These are phyloP conservation scores for Oreochromis tanganicae DNA, from an alignment of 2,113 vertebrate species.

Conservation along the genomic window DNA sequence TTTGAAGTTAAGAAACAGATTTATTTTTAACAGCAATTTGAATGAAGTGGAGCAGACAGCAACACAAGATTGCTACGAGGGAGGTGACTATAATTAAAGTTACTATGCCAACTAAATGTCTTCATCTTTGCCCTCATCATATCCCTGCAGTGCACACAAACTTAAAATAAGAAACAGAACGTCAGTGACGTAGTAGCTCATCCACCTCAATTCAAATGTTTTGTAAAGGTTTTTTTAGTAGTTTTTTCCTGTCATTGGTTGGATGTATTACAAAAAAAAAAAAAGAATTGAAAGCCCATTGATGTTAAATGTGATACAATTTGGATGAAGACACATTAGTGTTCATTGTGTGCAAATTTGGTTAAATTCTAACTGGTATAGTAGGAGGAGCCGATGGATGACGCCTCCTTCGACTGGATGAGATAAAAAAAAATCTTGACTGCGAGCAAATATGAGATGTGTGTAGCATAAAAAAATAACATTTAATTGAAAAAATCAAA, in stretches of 20 bases:
- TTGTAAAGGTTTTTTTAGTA: not conserved
- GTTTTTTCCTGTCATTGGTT: not conserved
- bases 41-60: slow-evolving; percentile 1
- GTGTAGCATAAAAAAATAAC: not conserved
- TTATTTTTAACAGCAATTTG: slow-evolving; percentile 33
- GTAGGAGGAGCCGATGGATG: not conserved
- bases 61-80: not conserved
- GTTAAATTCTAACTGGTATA: not conserved
- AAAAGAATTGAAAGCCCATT: not conserved
- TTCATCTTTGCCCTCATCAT: slow-evolving; percentile 10
- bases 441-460: not conserved
- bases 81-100: slow-evolving; percentile 21
- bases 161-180: not conserved
- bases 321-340: not conserved
- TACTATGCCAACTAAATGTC: slow-evolving; percentile 21
- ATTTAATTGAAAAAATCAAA: not conserved
- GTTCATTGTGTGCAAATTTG: not conserved
- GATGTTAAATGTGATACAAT: not conserved
- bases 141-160: not conserved
- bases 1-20: slow-evolving; percentile 15
- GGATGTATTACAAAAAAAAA: not conserved
- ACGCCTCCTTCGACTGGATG: not conserved
- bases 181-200: not conserved
- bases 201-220: not conserved
- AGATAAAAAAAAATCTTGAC: not conserved